These are phyloP conservation scores for Steatornis caripensis DNA, from an alignment of 2,113 vertebrate genomes.

Conservation along the genomic window DNA sequence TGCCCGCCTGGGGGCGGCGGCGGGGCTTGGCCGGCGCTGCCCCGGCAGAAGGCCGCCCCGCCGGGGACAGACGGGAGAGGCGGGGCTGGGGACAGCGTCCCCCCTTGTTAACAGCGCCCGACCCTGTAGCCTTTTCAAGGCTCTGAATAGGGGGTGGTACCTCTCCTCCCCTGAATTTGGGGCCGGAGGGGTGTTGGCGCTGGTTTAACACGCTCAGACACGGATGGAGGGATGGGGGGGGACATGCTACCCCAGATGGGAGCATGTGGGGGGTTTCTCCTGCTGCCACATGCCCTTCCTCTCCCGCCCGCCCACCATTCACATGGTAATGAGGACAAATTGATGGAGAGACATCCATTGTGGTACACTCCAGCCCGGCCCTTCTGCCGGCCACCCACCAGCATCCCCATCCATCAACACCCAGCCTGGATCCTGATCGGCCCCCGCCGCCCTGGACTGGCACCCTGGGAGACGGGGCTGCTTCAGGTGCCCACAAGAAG, in stretches of 20 bases:
- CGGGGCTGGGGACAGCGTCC: background rate
- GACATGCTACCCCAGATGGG: conserved; percentile 30
- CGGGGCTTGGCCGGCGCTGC: background rate
- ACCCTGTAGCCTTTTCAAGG: conserved; percentile 59
- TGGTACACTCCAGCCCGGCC: background rate
- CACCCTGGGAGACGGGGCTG: background rate
- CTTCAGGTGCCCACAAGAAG: background rate
- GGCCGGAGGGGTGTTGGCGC: background rate
- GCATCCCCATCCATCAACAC: conserved; percentile 46
- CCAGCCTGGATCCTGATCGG: background rate
- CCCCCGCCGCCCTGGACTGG: background rate
- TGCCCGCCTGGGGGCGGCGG: background rate
- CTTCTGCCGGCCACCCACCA: conserved; percentile 60
- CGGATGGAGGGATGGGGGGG: background rate
- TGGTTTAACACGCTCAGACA: background rate
- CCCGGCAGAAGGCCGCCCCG: conserved; percentile 2
- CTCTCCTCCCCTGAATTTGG: conserved; percentile 21
- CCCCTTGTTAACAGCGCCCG: conserved; percentile 43
- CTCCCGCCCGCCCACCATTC: conserved; percentile 32
- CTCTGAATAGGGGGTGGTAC: conserved; percentile 49
- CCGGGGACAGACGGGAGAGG: conserved; percentile 45
- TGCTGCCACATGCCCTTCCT: conserved; percentile 33
- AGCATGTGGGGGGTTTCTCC: conserved; percentile 14
- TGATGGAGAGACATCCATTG: conserved; percentile 51
- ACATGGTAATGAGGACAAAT: conserved; percentile 59